Conservation (phyloP, 2,888 invertebrate genomes). For the Ptychoptera contaminata region DNA sequence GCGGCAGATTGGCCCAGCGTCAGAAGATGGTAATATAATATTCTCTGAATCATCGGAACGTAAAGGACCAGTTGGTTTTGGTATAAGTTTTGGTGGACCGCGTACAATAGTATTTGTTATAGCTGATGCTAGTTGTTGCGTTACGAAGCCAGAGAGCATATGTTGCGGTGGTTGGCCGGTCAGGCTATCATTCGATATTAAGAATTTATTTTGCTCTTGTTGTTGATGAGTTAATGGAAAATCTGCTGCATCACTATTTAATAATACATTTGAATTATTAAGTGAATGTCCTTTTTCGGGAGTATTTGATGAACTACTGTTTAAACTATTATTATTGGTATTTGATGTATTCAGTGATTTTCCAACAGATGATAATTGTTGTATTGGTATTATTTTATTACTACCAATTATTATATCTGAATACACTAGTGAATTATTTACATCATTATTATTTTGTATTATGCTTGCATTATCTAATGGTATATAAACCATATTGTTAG, state of each 20-base stretch:
- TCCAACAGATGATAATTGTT: conserved; percentile 23
- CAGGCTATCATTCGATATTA: too few species aligned
- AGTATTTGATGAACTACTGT: conserved; percentile 3
- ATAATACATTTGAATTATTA: too few species aligned
- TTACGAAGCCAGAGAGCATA: conserved; percentile 28
- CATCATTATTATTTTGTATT: conserved; percentile 8
- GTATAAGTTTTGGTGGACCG: conserved; percentile 31
- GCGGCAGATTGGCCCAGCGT: conserved; percentile 40
- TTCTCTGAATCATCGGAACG: conserved; percentile 25
- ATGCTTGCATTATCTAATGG: conserved; percentile 19
- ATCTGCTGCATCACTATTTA: too few species aligned
- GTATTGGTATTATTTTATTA: conserved; percentile 17
- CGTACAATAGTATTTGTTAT: conserved; percentile 22
- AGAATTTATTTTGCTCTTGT: not conserved
- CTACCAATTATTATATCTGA: not conserved
- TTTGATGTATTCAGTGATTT: conserved; percentile 11
- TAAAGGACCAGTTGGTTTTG: conserved; percentile 33
- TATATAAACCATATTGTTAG: conserved; percentile 28
- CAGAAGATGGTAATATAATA: conserved; percentile 31
- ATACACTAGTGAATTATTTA: conserved; percentile 7
- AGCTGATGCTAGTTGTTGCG: conserved; percentile 20
- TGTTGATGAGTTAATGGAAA: not conserved
- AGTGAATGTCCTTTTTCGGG: not conserved
- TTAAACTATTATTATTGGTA: conserved; percentile 2
- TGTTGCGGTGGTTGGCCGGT: conserved; percentile 29